Evolutionary conservation across 1,140 invertebrate species (phyloP), one percentile per base, ranked within the genome.

Genomic region (Uloborus diversus): DNA sequence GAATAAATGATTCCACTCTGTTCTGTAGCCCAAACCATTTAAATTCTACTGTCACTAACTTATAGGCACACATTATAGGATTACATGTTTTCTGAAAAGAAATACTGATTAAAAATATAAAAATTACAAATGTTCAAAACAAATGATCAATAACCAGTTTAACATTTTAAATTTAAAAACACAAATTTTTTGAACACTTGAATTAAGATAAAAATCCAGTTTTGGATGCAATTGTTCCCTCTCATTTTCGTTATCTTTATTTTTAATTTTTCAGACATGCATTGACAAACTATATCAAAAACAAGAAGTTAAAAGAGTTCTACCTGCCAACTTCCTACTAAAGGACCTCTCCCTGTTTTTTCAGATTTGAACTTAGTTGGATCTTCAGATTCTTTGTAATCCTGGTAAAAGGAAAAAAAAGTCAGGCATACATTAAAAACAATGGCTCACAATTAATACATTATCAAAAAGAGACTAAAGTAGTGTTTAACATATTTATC

Each of bases 21-120:
- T 90, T 94, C 89, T 99, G 97, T 35, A 99, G 88, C 47, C 97
- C 98, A 86, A 98, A 99, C 98, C 98, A 99, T 89, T 98, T 99
- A 89, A 99, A 99, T 88, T 99, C 95, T 81, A 94, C 93, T 62
- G 95, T 96, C 68, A 99, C 97, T 79, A 99, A 88, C 88, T 99
- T 99, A 88, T 99, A 99, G 87, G 95, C 97, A 28, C 96, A 99
- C 97, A 99, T 99, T 33, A 98, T 93, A 25, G 97, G 97, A 62
- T 92, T 88, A 17, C 92, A 86, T 79, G 85, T 85, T 51, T 86
- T 83, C 85, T 88, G 70, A 5, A 66, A 70, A n/a, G 66, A 47
- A 56, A 59, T n/a, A n/a, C n/a, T n/a, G n/a, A n/a, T n/a, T n/a
- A n/a, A n/a, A 35, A 28, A 76, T 9, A 37, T 27, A 49, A 7